Percentiles rank a stretch among this genome's conserved stretches.
Conservation (phyloP, 2,888 invertebrate genomes). For the Laothoe populi region DNA sequence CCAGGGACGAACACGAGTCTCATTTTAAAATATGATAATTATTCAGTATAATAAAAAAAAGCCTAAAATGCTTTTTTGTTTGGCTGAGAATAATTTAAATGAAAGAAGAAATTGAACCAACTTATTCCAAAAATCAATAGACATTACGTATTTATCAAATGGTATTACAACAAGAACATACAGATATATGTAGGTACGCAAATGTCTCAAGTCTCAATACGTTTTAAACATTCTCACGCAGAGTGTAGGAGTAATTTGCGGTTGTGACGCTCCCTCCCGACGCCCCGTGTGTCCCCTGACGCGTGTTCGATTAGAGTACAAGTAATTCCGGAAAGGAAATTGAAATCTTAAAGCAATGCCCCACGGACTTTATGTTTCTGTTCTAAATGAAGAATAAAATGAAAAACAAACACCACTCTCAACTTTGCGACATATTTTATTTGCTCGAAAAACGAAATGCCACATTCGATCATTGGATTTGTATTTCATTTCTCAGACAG, state of each 20-base stretch:
- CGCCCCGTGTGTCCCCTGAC: conserved; percentile 67
- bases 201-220: conserved; percentile 39
- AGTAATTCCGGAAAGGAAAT: conserved; percentile 85
- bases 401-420: conserved; percentile 63
- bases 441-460: conserved; percentile 22
- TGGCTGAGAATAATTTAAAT: not conserved
- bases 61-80: conserved; percentile 1
- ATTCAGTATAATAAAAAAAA: no score
- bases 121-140: conserved; percentile 42
- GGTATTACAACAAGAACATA: conserved; percentile 46
- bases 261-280: conserved; percentile 62
- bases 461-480: conserved; percentile 4
- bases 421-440: conserved; percentile 34
- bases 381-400: conserved; percentile 67
- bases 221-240: conserved; percentile 80
- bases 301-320: conserved; percentile 83
- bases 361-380: conserved; percentile 75
- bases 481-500: not conserved
- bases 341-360: conserved; percentile 84
- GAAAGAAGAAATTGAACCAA: no score
- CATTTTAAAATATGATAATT: no score
- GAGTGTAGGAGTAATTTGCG: conserved; percentile 80
- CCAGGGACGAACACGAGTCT: no score
- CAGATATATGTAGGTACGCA: conserved; percentile 35
- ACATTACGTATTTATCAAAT: conserved; percentile 60